Base-by-base conservation (phyloP, 1,140 invertebrate species). In the Drosophila quadrilineata region DNA sequence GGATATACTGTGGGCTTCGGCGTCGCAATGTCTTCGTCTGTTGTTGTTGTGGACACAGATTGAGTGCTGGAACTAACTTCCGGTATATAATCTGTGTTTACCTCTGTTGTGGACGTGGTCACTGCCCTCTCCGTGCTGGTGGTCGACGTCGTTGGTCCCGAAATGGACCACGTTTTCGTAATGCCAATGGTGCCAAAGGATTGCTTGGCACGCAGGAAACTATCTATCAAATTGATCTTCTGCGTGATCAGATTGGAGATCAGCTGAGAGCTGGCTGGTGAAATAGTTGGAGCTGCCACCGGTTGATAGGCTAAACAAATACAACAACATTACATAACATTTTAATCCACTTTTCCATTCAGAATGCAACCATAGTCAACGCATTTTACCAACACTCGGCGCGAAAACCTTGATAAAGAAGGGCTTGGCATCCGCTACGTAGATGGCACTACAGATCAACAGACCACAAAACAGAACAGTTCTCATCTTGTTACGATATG, bases 51-150 rank as follows among this genome's bases (percentile, higher is more conserved):
- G 63, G 68, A 65, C 52, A 80, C 33, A 57, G 63, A 59, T 82
- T 80, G 75, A 82, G 75, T 82, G 38, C 71, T 50, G 58, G 70
- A 74, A 33, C 43, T 76, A 72, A 62, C 68, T 24, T 82, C 76
- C 63, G 72, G 63, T 41, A 63, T 69, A 62, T 56, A 82, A 62
- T 82, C 77, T 54, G 76, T 84, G 77, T 76, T 84, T 82, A 82
- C 76, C 77, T 82, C 76, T 38, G 76, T 76, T 16, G 76, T 84
- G 14, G 48, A 24, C 40, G 58, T 29, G 0, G 77, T 76, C 2
- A 71, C 35, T 3, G 72, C 53, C 35, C 17, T 59, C 41, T 76
- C 77, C 1, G 76, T 82, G n/a, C n/a, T n/a, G 0, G 76, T 76
- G 5, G 62, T 76, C 1, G 76, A 52, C 0, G 62, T 77, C 2